Base-by-base conservation (phyloP, 2,797 vertebrate species). In the Rhyacichthys aspro region DNA sequence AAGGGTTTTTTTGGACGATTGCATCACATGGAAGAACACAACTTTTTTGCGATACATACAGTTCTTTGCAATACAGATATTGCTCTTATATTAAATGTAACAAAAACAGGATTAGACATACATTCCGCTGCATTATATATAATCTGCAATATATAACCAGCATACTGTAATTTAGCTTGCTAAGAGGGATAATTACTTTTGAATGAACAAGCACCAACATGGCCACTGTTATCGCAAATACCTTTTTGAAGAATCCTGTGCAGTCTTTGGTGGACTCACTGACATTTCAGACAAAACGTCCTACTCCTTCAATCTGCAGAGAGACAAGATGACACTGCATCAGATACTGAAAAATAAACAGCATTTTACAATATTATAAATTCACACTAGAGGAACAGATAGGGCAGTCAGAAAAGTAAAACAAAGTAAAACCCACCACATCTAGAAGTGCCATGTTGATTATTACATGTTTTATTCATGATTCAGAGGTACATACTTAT, bases 221-320 rank as follows among this genome's bases (percentile, higher is more conserved):
- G 19, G 23, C 14, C n/a, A 12, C 9, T 10, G n/a, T 23, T 33
- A 19, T 15, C 32, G 28, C 7, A 53, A 49, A 65, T 87, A 91
- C 89, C 90, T 91, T 91, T 83, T 76, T 54, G 81, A 82, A 76
- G 82, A 87, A 88, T 63, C 80, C 68, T 83, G 78, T 84, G 82
- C 87, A 84, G 84, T 84, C 86, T 86, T 67, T 67, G 81, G 83
- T 83, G 75, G 86, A 88, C 83, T 81, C 85, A 88, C 71, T 88
- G 87, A 86, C 89, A 90, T 90, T 86, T 88, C 88, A 86, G 81
- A 84, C 34, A 78, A 81, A 83, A 83, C 78, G 55, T 69, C 78
- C 70, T 59, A 60, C 78, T 76, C 81, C 82, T 79, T 72, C 64
- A 77, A 59, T 76, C 84, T 90, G 83, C 72, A 55, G 62, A 72